phyloP scores from a whole-genome alignment of 2,888 invertebrate species.

The Cerceris rybyensis region DNA sequence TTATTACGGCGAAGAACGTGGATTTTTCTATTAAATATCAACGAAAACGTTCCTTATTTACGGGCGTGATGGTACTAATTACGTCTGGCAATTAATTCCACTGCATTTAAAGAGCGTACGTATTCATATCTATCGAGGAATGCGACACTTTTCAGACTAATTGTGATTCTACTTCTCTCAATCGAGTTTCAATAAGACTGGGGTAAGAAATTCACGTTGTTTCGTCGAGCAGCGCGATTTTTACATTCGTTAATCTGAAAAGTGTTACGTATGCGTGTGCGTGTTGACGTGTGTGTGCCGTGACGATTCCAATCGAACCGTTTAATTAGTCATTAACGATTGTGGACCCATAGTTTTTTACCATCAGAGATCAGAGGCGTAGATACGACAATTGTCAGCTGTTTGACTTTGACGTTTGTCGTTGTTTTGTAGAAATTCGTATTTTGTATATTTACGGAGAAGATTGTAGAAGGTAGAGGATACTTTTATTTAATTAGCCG shows the following conservation, averaged over 20 bases:
- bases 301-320: constrained; percentile 8
- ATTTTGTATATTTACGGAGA: constrained; percentile 55
- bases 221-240: constrained; percentile 3
- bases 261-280: constrained; percentile 9
- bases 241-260: constrained; percentile 10
- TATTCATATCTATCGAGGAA: constrained; percentile 34
- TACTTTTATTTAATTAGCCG: constrained; percentile 34
- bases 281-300: constrained; percentile 15
- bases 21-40: constrained; percentile 12
- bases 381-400: background rate
- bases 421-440: constrained; percentile 24
- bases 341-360: background rate
- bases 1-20: constrained; percentile 1
- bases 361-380: background rate
- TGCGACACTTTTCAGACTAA: constrained; percentile 27
- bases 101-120: constrained; percentile 48
- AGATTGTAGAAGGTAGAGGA: constrained; percentile 28
- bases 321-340: constrained; percentile 2
- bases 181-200: constrained; percentile 22
- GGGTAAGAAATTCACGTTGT: constrained; percentile 10
- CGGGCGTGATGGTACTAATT: background rate
- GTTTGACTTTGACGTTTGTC: background rate
- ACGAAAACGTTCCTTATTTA: constrained; percentile 31
- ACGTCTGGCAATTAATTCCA: constrained; percentile 15
- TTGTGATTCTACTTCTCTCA: constrained; percentile 19